phyloP scores from a whole-genome alignment of 2,113 vertebrate species.

The Mormyrus iriodes region DNA sequence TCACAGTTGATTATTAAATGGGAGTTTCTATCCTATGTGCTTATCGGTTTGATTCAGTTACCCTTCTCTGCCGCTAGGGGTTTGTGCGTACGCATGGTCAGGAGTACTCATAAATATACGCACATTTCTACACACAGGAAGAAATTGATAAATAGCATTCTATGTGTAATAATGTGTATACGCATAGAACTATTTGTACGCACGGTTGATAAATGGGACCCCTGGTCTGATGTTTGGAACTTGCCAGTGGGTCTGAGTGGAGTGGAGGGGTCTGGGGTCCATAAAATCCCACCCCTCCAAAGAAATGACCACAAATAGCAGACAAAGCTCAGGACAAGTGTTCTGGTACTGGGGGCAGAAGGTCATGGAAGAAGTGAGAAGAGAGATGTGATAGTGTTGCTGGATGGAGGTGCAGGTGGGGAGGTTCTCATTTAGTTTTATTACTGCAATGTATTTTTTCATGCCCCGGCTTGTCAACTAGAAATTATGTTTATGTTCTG shows the following conservation, averaged over 20 bases:
- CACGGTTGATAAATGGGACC: background rate
- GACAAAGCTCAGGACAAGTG: background rate
- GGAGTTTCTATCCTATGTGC: background rate
- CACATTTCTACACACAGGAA: background rate
- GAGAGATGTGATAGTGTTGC: background rate
- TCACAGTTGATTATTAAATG: background rate
- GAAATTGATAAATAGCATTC: background rate
- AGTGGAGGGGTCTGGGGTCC: background rate
- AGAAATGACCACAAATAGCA: background rate
- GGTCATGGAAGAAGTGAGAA: background rate
- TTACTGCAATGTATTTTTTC: background rate
- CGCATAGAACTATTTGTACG: background rate
- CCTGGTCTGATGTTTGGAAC: background rate
- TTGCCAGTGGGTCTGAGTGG: background rate
- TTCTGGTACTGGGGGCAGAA: background rate
- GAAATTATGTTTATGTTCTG: background rate
- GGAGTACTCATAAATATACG: background rate
- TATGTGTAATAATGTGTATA: background rate
- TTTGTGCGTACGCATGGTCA: background rate
- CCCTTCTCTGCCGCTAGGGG: background rate
- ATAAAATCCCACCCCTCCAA: background rate
- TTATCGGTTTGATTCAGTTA: background rate
- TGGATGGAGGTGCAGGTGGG: background rate
- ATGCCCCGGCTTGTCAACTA: background rate
- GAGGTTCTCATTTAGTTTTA: background rate